Percentiles rank a stretch among this genome's conserved stretches.
Evolutionary conservation across 2,888 invertebrate species (phyloP).

Genomic region (Caenorhabditis zanzibari): DNA sequence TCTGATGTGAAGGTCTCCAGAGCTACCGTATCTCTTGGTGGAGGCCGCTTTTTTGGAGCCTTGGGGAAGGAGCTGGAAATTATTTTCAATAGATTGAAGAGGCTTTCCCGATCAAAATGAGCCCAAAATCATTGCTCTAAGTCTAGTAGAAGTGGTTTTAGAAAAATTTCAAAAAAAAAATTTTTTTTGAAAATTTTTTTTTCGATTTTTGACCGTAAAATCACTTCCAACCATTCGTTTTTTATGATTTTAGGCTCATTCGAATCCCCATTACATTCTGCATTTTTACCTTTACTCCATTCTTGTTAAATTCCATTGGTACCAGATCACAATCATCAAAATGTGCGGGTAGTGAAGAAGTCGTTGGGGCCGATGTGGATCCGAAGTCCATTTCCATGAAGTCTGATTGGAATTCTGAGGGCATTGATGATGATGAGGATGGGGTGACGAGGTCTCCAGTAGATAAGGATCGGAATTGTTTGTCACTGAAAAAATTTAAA

Average conservation of each 20-base stretch:
- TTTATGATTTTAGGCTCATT: too few species aligned
- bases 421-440: background rate
- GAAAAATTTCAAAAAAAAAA: too few species aligned
- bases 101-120: slow-evolving; percentile 65
- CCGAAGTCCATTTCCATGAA: slow-evolving; percentile 68
- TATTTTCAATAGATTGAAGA: too few species aligned
- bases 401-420: slow-evolving; percentile 46
- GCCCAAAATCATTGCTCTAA: background rate
- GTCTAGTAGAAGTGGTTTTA: too few species aligned
- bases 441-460: slow-evolving; percentile 66
- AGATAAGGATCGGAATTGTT: slow-evolving; percentile 64
- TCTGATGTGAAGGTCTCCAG: slow-evolving; percentile 30
- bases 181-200: too few species aligned
- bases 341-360: slow-evolving; percentile 51
- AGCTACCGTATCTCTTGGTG: slow-evolving; percentile 43
- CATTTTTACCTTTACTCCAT: background rate
- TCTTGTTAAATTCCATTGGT: slow-evolving; percentile 3
- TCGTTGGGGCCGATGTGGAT: slow-evolving; percentile 58
- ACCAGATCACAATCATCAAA: slow-evolving; percentile 5
- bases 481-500: slow-evolving; percentile 43
- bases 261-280: too few species aligned
- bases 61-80: slow-evolving; percentile 59
- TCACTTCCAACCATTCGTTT: too few species aligned
- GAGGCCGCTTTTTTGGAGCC: slow-evolving; percentile 27
- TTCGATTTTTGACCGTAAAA: too few species aligned